phyloP scores from a whole-genome alignment of 2,797 vertebrate species.

The Cuniculus paca region DNA sequence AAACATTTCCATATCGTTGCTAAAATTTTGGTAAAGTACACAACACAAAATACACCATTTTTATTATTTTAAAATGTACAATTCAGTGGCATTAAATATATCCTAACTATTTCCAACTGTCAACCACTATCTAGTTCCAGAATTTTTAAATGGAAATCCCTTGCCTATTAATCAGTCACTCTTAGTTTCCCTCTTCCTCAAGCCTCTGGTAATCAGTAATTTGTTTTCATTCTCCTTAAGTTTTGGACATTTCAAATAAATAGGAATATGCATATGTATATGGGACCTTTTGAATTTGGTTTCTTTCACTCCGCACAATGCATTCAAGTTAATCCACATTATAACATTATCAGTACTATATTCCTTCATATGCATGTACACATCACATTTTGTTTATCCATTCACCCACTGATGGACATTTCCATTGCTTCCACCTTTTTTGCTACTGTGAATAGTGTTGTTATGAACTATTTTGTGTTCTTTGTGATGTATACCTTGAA shows the following conservation, averaged over 20 bases:
- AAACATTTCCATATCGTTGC: not conserved
- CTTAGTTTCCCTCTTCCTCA: not conserved
- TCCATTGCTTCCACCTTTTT: not conserved
- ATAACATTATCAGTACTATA: not conserved
- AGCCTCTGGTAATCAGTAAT: not conserved
- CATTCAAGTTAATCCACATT: not conserved
- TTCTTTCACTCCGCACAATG: not conserved
- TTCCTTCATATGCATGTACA: not conserved
- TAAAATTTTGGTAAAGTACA: not conserved
- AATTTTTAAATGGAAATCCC: not conserved
- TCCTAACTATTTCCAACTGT: not conserved
- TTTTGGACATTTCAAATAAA: not conserved
- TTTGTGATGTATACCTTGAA: not conserved
- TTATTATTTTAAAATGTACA: not conserved
- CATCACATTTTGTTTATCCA: not conserved
- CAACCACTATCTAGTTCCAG: not conserved
- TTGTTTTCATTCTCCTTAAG: not conserved
- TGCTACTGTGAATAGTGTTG: not conserved
- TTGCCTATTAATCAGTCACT: not conserved
- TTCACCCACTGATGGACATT: not conserved
- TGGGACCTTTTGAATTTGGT: not conserved
- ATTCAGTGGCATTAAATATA: not conserved
- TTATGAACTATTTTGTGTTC: not conserved
- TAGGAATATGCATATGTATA: not conserved
- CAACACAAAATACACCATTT: not conserved